Percentiles rank a stretch among this genome's conserved stretches.
These are phyloP conservation scores for Corvus hawaiiensis DNA, from an alignment of 2,113 vertebrate species.

Conservation along the genomic window DNA sequence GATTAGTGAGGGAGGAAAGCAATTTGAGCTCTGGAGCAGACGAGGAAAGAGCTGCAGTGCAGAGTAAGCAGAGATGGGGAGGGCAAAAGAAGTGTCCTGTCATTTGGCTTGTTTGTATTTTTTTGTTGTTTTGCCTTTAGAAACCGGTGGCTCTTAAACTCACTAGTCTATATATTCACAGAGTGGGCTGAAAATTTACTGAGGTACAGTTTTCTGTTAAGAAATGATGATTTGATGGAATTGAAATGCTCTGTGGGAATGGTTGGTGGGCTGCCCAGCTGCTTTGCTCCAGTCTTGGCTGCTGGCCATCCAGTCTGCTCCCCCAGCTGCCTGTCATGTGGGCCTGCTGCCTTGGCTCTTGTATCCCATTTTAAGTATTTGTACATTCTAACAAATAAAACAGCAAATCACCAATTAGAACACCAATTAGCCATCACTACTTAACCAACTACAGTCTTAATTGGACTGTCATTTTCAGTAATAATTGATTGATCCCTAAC, in stretches of 20 bases:
- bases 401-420: constrained; percentile 49
- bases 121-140: neutral
- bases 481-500: constrained; percentile 25
- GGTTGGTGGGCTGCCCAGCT: constrained; percentile 63
- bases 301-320: constrained; percentile 47
- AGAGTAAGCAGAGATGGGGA: neutral
- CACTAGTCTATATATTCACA: neutral
- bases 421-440: constrained; percentile 28
- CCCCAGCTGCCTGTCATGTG: constrained; percentile 50
- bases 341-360: constrained; percentile 42
- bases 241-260: constrained; percentile 21
- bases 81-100: neutral
- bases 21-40: neutral
- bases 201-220: neutral
- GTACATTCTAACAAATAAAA: constrained; percentile 38
- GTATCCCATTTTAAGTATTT: constrained; percentile 30
- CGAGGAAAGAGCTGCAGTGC: neutral
- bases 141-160: neutral
- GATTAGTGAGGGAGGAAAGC: neutral
- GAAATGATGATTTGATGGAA: constrained; percentile 15
- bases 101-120: neutral
- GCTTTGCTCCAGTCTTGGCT: constrained; percentile 51
- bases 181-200: neutral
- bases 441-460: neutral
- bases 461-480: constrained; percentile 27